A percentile compares a stretch with the other conserved stretches of the same genome.
phyloP scores from a whole-genome alignment of 2,888 invertebrate genomes.

The Euzetes globulus region DNA sequence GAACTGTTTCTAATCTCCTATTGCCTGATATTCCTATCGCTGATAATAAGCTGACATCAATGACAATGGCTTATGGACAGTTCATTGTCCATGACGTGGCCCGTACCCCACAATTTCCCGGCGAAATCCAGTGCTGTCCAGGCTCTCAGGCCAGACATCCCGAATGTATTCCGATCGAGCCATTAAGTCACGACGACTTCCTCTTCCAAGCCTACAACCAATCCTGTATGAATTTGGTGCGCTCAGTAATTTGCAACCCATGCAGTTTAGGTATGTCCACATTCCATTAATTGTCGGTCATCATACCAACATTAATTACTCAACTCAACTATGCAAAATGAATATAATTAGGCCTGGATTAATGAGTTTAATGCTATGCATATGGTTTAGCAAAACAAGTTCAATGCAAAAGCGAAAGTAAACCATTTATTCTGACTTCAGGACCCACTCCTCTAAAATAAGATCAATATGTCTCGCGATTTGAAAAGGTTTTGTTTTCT shows the following conservation, averaged over 20 bases:
- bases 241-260: constrained; percentile 33
- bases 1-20: constrained; percentile 37
- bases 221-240: constrained; percentile 33
- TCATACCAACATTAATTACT: neutral
- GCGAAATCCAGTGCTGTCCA: constrained; percentile 31
- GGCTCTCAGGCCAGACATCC: constrained; percentile 32
- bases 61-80: constrained; percentile 41
- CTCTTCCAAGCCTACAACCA: constrained; percentile 33
- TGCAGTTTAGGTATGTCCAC: constrained; percentile 33
- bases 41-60: constrained; percentile 33
- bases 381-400: too few species aligned
- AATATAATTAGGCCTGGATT: too few species aligned
- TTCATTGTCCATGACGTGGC: constrained; percentile 88
- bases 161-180: constrained; percentile 33
- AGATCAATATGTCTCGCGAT: too few species aligned
- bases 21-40: constrained; percentile 31
- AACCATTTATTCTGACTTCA: too few species aligned
- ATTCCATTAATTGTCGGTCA: neutral
- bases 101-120: constrained; percentile 23
- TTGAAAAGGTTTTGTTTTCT: too few species aligned
- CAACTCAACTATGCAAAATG: too few species aligned
- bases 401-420: too few species aligned
- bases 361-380: too few species aligned
- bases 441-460: too few species aligned
- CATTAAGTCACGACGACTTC: constrained; percentile 22